Conservation (phyloP, 2,888 invertebrate species). For the Clusia tigrina region DNA sequence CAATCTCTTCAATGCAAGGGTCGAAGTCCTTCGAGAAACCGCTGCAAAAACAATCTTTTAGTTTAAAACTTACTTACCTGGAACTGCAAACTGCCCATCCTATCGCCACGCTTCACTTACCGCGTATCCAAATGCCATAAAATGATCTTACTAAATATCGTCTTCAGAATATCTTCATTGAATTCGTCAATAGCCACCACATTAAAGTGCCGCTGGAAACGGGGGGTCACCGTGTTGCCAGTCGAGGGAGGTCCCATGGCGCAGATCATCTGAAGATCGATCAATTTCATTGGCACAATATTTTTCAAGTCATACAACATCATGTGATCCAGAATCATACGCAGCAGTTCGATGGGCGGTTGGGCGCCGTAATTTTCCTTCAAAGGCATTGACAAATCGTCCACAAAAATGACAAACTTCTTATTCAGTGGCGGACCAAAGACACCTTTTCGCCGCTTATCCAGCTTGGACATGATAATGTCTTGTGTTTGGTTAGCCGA, state of each 20-base stretch:
- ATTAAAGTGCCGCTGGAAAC: conserved; percentile 88
- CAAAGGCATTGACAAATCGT: conserved; percentile 95
- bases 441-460: conserved; percentile 91
- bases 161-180: conserved; percentile 80
- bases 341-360: conserved; percentile 89
- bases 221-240: conserved; percentile 83
- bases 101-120: too few species aligned
- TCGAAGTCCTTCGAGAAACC: conserved; percentile 95
- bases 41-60: conserved; percentile 62
- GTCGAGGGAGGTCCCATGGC: conserved; percentile 85
- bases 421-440: conserved; percentile 93
- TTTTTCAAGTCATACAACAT: conserved; percentile 91
- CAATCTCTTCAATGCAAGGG: conserved; percentile 89
- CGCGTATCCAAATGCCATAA: conserved; percentile 96
- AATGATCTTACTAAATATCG: conserved; percentile 89
- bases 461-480: conserved; percentile 92
- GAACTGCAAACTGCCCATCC: not conserved
- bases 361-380: conserved; percentile 87
- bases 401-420: conserved; percentile 88
- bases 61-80: not conserved
- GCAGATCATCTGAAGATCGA: conserved; percentile 87
- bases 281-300: conserved; percentile 77
- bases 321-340: conserved; percentile 89
- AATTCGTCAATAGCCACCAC: conserved; percentile 89
- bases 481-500: conserved; percentile 93